Evolutionary conservation across 2,797 vertebrate genomes (phyloP), one percentile per base, ranked within the genome.

Genomic region (Halcyon chelicuti): DNA sequence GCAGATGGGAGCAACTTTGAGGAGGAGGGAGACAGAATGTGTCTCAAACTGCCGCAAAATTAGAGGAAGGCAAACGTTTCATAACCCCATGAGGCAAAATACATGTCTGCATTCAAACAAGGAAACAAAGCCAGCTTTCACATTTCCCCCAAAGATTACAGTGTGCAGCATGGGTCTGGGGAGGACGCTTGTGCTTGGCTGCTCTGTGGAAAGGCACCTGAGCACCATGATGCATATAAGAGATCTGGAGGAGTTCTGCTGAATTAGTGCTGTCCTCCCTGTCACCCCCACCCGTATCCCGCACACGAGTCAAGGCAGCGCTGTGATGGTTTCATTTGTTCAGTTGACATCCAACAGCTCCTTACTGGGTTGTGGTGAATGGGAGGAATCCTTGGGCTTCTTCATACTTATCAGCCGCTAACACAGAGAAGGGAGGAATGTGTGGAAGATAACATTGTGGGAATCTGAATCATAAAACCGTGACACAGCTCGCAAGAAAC

Each of bases 1-100:
- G 77, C 96, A 97, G 92, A 95, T 94, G 95, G 96, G n/a, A 94
- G 62, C 85, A 79, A 42, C 81, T 88, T 83, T 74, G 93, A 89
- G 67, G 80, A 76, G 78, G 63, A 95, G 55, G 55, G 25, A 84
- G 91, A 52, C 94, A 96, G 94, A 94, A 95, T 84, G 78, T 86
- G 83, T 93, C 86, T 94, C 82, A 95, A 84, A 92, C 70, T 94
- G 92, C 76, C 78, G 70, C 79, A 70, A 35, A 88, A 86, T 72
- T 95, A 91, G 73, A 90, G 66, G 73, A 84, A 84, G 70, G 75
- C 57, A 70, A 95, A 81, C 76, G 49, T 94, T 96, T 89, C 75
- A 3, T 92, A 92, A 85, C 55, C 49, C 31, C 51, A 5, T 22
- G 68, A 63, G 42, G 15, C 77, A 23, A 28, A 51, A 80, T 88